Conservation (phyloP, 2,888 invertebrate species). For the Laspeyria flexula region DNA sequence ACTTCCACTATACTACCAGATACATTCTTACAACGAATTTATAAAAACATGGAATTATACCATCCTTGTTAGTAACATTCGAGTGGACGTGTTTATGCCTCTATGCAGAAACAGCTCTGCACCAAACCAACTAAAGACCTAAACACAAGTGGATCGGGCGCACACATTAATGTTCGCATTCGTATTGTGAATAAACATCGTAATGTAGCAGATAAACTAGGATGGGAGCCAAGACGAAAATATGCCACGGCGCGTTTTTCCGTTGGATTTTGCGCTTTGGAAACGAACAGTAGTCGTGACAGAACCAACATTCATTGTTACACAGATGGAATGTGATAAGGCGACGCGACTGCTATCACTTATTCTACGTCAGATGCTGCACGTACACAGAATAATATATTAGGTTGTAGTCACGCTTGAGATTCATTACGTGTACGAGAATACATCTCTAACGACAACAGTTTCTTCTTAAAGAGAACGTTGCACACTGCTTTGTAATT, state of each 20-base stretch:
- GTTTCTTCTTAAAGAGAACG: constrained; percentile 48
- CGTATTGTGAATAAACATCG: constrained; percentile 87
- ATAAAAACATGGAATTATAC: constrained; percentile 22
- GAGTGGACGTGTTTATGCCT: constrained; percentile 33
- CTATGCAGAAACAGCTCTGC: constrained; percentile 42
- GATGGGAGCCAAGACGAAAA: constrained; percentile 86
- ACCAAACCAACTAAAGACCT: constrained; percentile 52
- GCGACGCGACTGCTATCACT: constrained; percentile 40
- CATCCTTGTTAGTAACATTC: constrained; percentile 23
- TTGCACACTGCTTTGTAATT: constrained; percentile 38
- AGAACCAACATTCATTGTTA: constrained; percentile 70
- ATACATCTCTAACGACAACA: constrained; percentile 46
- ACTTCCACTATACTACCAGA: constrained; percentile 36
- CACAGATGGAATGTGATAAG: constrained; percentile 66
- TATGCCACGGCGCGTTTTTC: constrained; percentile 85
- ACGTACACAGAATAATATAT: constrained; percentile 37
- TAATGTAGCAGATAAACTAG: constrained; percentile 86
- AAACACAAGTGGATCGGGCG: constrained; percentile 76
- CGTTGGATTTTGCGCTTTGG: constrained; percentile 84
- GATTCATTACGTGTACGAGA: constrained; percentile 47
- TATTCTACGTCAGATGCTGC: constrained; percentile 30
- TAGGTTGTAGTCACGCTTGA: constrained; percentile 44
- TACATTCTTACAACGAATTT: constrained; percentile 26
- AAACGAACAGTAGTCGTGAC: constrained; percentile 76
- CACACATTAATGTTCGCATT: constrained; percentile 83